These are phyloP conservation scores for Hyphantria cunea DNA, from an alignment of 1,140 invertebrate genomes.

Conservation along the genomic window DNA sequence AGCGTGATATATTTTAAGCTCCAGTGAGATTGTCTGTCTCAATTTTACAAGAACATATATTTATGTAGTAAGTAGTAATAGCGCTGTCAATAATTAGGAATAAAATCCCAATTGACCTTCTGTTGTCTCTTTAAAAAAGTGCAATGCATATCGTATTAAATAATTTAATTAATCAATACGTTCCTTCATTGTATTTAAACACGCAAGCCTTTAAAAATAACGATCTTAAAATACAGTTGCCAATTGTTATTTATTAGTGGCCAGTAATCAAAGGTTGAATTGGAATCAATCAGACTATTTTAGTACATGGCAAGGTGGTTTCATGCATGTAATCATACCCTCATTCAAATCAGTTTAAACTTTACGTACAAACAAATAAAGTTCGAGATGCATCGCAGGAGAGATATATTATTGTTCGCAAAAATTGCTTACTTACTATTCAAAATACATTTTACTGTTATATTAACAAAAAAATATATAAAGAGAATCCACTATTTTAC, in stretches of 20 bases:
- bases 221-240: slow-evolving; percentile 19
- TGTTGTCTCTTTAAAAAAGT: background rate
- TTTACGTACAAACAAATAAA: slow-evolving; percentile 2
- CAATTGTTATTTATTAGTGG: slow-evolving; percentile 36
- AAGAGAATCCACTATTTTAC: slow-evolving; percentile 18
- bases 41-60: too few relatives aligned
- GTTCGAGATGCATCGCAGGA: slow-evolving; percentile 5
- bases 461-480: too few relatives aligned
- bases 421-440: slow-evolving; percentile 34
- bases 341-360: background rate
- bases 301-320: slow-evolving; percentile 35
- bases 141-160: background rate
- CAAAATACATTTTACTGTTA: slow-evolving; percentile 32
- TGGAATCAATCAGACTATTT: slow-evolving; percentile 44
- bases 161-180: slow-evolving; percentile 20
- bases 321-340: slow-evolving; percentile 13
- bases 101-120: too few relatives aligned
- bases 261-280: slow-evolving; percentile 34
- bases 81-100: too few relatives aligned
- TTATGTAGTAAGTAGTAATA: too few relatives aligned
- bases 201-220: slow-evolving; percentile 21
- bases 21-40: too few relatives aligned
- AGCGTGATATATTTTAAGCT: too few relatives aligned
- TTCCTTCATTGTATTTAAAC: slow-evolving; percentile 14
- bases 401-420: slow-evolving; percentile 2